Evolutionary conservation across 1,140 invertebrate genomes (phyloP).

Genomic region (Penaeus chinensis): DNA sequence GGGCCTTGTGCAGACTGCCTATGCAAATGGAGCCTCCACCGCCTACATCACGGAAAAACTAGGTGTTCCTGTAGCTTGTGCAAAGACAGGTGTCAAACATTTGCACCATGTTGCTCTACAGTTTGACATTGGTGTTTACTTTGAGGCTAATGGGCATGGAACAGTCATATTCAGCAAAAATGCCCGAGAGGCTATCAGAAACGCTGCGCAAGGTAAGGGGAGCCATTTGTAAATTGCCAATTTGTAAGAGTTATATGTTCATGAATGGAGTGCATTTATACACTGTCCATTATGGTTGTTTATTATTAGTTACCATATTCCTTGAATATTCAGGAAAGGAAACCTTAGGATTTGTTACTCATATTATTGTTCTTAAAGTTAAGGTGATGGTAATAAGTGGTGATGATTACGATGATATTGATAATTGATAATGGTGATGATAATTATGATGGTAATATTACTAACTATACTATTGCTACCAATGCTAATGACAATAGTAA

Average conservation of each 20-base stretch:
- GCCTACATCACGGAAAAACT: conserved; percentile 87
- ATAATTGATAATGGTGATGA: too few relatives aligned
- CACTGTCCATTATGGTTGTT: too few relatives aligned
- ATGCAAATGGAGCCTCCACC: conserved; percentile 97
- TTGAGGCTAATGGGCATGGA: conserved; percentile 99
- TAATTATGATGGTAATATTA: too few relatives aligned
- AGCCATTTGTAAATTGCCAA: conserved; percentile 53
- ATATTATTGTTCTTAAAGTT: too few relatives aligned
- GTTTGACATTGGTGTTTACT: conserved; percentile 97
- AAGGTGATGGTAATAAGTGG: too few relatives aligned
- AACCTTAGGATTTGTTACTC: too few relatives aligned
- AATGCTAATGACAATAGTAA: too few relatives aligned
- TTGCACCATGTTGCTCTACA: conserved; percentile 91
- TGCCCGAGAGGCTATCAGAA: conserved; percentile 70
- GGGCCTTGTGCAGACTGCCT: conserved; percentile 96
- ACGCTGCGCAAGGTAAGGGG: conserved; percentile 67
- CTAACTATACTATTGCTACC: too few relatives aligned
- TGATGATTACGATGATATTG: too few relatives aligned
- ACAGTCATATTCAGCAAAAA: conserved; percentile 85
- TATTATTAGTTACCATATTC: too few relatives aligned
- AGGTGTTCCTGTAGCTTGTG: conserved; percentile 88
- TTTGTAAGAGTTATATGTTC: background rate
- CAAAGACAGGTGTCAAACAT: conserved; percentile 96
- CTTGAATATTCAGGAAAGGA: too few relatives aligned
- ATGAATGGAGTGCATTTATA: too few relatives aligned